Evolutionary conservation across 2,888 invertebrate species (phyloP).

Genomic region (Bedellia somnulentella): DNA sequence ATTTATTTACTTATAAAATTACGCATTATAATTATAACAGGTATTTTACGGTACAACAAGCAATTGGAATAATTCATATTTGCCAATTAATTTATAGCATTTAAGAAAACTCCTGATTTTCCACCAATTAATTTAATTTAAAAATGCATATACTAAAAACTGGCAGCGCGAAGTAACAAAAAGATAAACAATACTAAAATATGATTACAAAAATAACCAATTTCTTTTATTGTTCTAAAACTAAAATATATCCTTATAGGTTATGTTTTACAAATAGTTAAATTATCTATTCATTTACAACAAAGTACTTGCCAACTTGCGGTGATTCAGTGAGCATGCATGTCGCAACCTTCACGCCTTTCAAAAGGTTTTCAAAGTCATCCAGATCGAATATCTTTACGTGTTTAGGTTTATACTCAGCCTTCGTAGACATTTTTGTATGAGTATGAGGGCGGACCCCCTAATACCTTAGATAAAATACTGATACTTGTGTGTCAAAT

Average conservation of each 20-base stretch:
- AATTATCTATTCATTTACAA: neutral
- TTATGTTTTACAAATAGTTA: conserved; percentile 2
- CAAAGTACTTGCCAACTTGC: conserved; percentile 38
- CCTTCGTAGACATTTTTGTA: conserved; percentile 30
- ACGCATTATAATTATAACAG: no score
- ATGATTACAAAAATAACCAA: conserved; percentile 10
- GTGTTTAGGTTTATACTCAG: conserved; percentile 28
- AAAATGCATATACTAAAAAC: no score
- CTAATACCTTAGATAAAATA: no score
- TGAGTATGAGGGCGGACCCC: no score
- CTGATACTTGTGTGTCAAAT: no score
- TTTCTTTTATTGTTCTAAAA: neutral
- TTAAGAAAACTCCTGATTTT: no score
- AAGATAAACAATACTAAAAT: neutral
- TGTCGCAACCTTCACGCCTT: conserved; percentile 58
- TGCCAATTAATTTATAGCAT: no score
- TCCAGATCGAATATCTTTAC: conserved; percentile 54
- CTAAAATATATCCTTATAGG: conserved; percentile 1
- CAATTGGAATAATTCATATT: no score
- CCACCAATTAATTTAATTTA: no score
- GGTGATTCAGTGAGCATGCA: conserved; percentile 61
- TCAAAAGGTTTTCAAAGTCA: conserved; percentile 47
- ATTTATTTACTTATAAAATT: no score
- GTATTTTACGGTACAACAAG: no score
- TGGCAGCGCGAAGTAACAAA: no score